These are phyloP conservation scores for Pemphredon lugubris DNA, from an alignment of 2,888 invertebrate genomes.

Conservation along the genomic window DNA sequence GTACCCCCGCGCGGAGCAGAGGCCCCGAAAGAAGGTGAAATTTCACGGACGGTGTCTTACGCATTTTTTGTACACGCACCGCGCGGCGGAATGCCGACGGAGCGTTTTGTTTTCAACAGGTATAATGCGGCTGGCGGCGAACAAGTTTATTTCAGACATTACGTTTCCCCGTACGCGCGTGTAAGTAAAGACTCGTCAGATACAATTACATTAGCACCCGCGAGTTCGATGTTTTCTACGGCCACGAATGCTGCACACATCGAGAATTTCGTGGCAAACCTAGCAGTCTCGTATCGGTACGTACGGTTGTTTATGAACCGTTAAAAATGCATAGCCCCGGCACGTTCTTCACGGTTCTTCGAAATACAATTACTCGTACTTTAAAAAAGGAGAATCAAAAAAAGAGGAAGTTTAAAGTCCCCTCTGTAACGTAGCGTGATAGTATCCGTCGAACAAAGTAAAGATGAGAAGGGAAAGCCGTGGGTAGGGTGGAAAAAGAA, in stretches of 20 bases:
- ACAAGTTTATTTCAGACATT: conserved; percentile 51
- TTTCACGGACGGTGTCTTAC: conserved; percentile 35
- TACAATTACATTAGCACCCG: not conserved
- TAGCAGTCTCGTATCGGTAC: no score
- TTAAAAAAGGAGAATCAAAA: conserved; percentile 12
- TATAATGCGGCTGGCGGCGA: not conserved
- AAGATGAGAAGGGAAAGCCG: conserved; percentile 16
- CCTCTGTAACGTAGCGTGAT: no score
- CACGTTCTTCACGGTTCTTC: no score
- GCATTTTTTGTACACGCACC: not conserved
- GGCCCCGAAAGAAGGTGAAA: conserved; percentile 41
- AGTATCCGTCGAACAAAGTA: not conserved
- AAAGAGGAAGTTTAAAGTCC: conserved; percentile 7
- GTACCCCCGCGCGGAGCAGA: conserved; percentile 4
- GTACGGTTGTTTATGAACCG: no score
- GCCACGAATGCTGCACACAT: no score
- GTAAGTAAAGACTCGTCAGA: not conserved
- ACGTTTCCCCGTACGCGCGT: conserved; percentile 23
- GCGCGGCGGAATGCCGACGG: not conserved
- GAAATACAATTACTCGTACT: no score
- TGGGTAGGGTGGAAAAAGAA: not conserved
- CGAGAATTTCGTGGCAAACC: no score
- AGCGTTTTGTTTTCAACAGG: conserved; percentile 23
- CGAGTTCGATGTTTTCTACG: conserved; percentile 10
- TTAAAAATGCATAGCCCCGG: no score